These are phyloP conservation scores for Pardalotus punctatus DNA, from an alignment of 2,113 vertebrate species.

Conservation along the genomic window DNA sequence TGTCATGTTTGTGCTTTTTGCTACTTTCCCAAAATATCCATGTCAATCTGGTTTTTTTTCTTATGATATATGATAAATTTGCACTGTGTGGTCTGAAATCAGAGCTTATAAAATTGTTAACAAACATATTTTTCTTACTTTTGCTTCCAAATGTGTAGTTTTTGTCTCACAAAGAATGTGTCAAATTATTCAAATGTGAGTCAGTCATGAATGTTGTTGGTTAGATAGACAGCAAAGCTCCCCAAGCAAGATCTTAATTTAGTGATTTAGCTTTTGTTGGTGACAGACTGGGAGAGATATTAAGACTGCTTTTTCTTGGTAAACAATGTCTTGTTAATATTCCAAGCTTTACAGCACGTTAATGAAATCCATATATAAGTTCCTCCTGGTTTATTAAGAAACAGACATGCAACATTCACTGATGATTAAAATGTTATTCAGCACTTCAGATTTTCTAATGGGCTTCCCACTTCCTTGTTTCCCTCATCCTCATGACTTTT, in stretches of 20 bases:
- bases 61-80: not conserved
- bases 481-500: not conserved
- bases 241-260: not conserved
- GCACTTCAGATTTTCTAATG: not conserved
- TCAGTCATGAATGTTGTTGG: not conserved
- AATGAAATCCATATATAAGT: not conserved
- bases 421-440: not conserved
- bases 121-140: constrained; percentile 1
- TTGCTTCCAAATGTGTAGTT: not conserved
- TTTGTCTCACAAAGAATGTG: not conserved
- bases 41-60: not conserved
- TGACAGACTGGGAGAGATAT: not conserved
- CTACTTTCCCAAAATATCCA: not conserved
- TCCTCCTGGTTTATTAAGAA: not conserved
- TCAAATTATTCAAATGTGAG: not conserved
- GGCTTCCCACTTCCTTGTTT: not conserved
- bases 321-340: not conserved
- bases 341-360: not conserved
- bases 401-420: not conserved
- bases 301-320: not conserved
- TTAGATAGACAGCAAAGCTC: not conserved
- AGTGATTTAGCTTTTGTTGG: not conserved
- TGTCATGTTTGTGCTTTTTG: not conserved
- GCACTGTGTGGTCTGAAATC: not conserved
- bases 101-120: not conserved